phyloP scores from a whole-genome alignment of 2,888 invertebrate genomes.

The Aleiodes leptofemur region DNA sequence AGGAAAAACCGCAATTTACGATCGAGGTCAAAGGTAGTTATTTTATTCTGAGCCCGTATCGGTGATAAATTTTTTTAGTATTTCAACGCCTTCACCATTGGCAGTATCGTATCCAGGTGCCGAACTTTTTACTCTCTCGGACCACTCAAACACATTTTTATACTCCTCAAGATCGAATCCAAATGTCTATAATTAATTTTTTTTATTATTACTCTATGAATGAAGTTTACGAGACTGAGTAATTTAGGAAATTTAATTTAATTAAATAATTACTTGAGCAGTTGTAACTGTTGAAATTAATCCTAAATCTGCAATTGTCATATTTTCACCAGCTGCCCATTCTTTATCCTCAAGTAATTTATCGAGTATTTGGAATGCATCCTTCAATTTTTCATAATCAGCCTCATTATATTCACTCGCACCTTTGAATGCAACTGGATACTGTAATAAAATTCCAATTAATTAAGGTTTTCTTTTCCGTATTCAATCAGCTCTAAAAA shows the following conservation, averaged over 20 bases:
- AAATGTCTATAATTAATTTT: slow-evolving; percentile 57
- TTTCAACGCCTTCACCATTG: slow-evolving; percentile 69
- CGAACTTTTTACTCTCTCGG: slow-evolving; percentile 78
- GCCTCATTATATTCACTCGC: slow-evolving; percentile 54
- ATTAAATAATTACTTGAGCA: slow-evolving; percentile 59
- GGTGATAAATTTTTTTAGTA: slow-evolving; percentile 58
- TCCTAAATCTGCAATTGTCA: slow-evolving; percentile 70
- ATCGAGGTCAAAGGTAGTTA: slow-evolving; percentile 22
- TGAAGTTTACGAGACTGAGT: background rate
- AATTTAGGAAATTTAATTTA: background rate
- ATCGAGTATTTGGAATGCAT: slow-evolving; percentile 63
- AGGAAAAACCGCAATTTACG: slow-evolving; percentile 12
- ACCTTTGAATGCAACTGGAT: slow-evolving; percentile 58
- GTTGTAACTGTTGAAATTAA: slow-evolving; percentile 65
- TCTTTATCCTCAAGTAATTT: slow-evolving; percentile 67
- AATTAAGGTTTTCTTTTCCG: too few relatives aligned
- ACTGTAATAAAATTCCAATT: slow-evolving; percentile 56
- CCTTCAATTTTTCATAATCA: slow-evolving; percentile 57
- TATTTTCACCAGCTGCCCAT: slow-evolving; percentile 65
- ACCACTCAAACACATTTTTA: slow-evolving; percentile 83
- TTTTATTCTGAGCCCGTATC: slow-evolving; percentile 42
- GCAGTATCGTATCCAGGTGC: slow-evolving; percentile 79
- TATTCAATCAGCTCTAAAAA: too few relatives aligned
- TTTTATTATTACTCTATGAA: background rate
- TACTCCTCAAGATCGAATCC: slow-evolving; percentile 76